Base-by-base conservation (phyloP, 2,888 invertebrate species). In the Ophraella communa region DNA sequence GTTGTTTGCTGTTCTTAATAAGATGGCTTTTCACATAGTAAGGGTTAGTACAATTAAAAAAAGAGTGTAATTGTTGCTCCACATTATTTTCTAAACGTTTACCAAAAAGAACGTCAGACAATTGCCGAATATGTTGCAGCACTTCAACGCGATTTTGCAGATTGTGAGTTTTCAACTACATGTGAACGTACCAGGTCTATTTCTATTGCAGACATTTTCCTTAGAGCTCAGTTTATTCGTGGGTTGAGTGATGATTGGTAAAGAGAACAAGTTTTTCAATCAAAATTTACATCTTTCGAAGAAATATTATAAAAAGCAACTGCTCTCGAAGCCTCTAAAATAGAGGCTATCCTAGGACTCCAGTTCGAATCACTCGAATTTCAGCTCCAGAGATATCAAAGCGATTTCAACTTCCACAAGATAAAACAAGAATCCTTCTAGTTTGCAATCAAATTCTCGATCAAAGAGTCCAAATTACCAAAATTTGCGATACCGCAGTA, bases 31-130 rank as follows among this genome's bases (percentile, higher is more conserved):
- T n/a, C n/a, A n/a, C n/a, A n/a, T n/a, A n/a, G n/a, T n/a, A n/a
- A n/a, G n/a, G n/a, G n/a, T n/a, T n/a, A n/a, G n/a, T n/a, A n/a
- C n/a, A n/a, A n/a, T n/a, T n/a, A n/a, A n/a, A 24, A 24, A 24
- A 24, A 24, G 24, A 24, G 20, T 14, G 44, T 47, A 4, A 23
- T 47, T 3, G 17, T 47, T 10, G 8, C 47, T n/a, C 47, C 17
- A 47, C 47, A 47, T 23, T 18, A 47, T 47, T 47, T 47, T 47
- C 47, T 47, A n/a, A 47, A 47, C 14, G 23, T 47, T 21, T 18
- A 47, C 23, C 47, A 47, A 47, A 20, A 47, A 47, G 20, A 47
- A 47, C 17, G 47, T 20, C 47, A 47, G 23, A n/a, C 47, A 4
- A 47, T 47, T 21, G 47, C 18, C 10, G 47, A 18, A 21, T 47